Base-by-base conservation (phyloP, 2,797 vertebrate species). In the Esox lucius region DNA sequence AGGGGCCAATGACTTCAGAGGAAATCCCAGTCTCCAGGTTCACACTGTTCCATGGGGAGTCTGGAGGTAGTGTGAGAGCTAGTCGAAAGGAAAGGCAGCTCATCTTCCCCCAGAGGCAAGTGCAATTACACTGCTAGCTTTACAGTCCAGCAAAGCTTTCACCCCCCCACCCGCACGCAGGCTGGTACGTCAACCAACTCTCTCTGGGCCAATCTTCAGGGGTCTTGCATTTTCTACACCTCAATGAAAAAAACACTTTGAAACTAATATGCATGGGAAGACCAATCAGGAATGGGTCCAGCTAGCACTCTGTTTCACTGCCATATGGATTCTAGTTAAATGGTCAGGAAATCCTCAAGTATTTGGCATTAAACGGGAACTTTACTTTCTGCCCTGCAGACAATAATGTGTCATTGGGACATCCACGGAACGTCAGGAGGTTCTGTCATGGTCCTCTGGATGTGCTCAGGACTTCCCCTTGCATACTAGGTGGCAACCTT, bases 401-500 rank as follows among this genome's bases (percentile, higher is more conserved):
- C 42, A 46, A 46, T 46, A 46, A 46, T 46, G 42, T 46, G 42
- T 39, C 35, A 39, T 39, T 46, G 42, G 42, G 11, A 46, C 42
- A 42, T 46, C 42, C 42, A 46, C 12, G 12, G 42, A 39, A 46
- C 42, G 11, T 46, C 42, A 12, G 42, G 42, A 46, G 42, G 42
- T 46, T 61, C 56, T 61, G 56, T 61, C 31, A 39, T 67, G 33
- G 22, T 46, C 42, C 42, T 46, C 42, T 46, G 42, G 42, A 46
- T 11, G 33, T 67, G 65, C 35, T 39, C 31, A 67, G 33, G 65
- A 67, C 79, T 84, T 59, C 66, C 76, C 65, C 78, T 79, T 77
- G 71, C 68, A 85, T 78, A 33, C 51, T 22, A 83, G 76, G 76
- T 86, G 84, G 75, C 66, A 75, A 76, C 71, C 81, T 80, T 83